A percentile compares a stretch with the other conserved stretches of the same genome.
These are phyloP conservation scores for Drosophila malerkotliana DNA, from an alignment of 1,140 invertebrate species.

Conservation along the genomic window DNA sequence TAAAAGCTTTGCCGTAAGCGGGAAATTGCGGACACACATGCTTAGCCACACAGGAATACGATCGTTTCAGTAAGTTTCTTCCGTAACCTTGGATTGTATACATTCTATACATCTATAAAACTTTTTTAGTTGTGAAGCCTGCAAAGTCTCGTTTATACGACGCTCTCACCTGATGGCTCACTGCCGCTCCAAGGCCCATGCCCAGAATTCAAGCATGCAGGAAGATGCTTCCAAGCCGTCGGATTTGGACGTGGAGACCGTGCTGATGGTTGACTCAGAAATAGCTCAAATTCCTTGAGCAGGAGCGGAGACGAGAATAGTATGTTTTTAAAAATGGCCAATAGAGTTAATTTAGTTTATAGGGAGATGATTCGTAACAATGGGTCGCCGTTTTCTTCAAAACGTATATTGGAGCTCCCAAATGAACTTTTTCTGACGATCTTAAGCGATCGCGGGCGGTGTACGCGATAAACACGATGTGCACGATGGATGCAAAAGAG, in stretches of 20 bases:
- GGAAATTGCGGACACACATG: slow-evolving; percentile 98
- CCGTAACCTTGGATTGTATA: too few species aligned
- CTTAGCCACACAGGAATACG: slow-evolving; percentile 97
- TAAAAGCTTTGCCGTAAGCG: slow-evolving; percentile 99
- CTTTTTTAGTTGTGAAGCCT: slow-evolving; percentile 54
- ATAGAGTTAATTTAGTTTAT: neutral
- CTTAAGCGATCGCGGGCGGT: too few species aligned
- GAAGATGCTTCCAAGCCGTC: slow-evolving; percentile 4
- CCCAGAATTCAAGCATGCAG: slow-evolving; percentile 25
- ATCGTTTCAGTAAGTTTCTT: slow-evolving; percentile 55
- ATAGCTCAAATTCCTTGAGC: neutral
- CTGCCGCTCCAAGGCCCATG: slow-evolving; percentile 57
- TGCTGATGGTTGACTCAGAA: slow-evolving; percentile 12
- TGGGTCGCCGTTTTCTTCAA: too few species aligned
- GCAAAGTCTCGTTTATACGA: slow-evolving; percentile 64
- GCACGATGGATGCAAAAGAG: too few species aligned
- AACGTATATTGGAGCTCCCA: too few species aligned
- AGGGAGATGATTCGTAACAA: too few species aligned
- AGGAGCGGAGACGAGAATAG: neutral
- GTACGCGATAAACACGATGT: too few species aligned
- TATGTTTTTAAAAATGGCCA: neutral
- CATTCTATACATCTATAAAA: neutral
- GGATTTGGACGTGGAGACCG: slow-evolving; percentile 52
- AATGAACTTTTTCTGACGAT: too few species aligned
- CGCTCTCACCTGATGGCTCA: slow-evolving; percentile 57